Conservation (phyloP, 2,888 invertebrate species). For the Carpatolechia fugitivella region DNA sequence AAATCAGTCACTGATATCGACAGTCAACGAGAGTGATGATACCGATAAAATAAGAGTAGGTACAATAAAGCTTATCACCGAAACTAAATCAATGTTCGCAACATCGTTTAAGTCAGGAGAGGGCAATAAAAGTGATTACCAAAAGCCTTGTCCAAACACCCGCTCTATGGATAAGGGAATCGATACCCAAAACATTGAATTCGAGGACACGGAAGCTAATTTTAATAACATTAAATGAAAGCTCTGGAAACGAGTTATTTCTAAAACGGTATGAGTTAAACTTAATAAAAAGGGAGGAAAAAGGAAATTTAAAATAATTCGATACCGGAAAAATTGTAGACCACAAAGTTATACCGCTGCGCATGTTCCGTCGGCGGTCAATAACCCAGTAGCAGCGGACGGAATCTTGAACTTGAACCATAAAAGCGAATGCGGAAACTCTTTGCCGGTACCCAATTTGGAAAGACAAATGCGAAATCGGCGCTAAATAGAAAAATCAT, state of each 20-base stretch:
- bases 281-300: not conserved
- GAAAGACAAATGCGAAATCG: conserved; percentile 36
- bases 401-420: conserved; percentile 73
- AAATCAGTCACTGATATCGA: not conserved
- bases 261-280: not conserved
- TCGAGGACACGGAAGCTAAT: conserved; percentile 10
- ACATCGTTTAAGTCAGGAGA: conserved; percentile 41
- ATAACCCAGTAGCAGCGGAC: conserved; percentile 52
- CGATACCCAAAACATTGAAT: conserved; percentile 39
- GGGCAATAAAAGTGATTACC: conserved; percentile 53
- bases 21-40: not conserved
- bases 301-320: not conserved
- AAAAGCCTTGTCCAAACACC: conserved; percentile 53
- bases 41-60: not conserved
- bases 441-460: conserved; percentile 35
- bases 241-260: not conserved
- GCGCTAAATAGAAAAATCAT: conserved; percentile 11
- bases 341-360: conserved; percentile 41
- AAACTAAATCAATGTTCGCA: conserved; percentile 42
- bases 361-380: conserved; percentile 62
- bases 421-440: conserved; percentile 45
- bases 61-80: conserved; percentile 18
- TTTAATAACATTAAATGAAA: not conserved
- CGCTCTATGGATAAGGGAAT: conserved; percentile 53
- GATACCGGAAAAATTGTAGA: conserved; percentile 27